Evolutionary conservation across 2,888 invertebrate genomes (phyloP).

Genomic region (Lottia scabra): DNA sequence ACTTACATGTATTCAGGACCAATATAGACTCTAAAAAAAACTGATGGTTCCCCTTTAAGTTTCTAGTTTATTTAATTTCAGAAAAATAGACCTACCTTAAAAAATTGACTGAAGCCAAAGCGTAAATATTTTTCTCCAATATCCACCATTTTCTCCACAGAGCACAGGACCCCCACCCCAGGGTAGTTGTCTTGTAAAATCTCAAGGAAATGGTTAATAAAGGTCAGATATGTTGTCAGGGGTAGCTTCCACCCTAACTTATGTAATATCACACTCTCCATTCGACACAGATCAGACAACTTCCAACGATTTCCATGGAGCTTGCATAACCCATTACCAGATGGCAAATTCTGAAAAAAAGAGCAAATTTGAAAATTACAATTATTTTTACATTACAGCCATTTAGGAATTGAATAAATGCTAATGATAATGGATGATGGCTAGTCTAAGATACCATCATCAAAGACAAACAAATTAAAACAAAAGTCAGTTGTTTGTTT

Average conservation of each 20-base stretch:
- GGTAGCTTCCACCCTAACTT: slow-evolving; percentile 58
- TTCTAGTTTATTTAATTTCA: too few species aligned
- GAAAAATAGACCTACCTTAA: slow-evolving; percentile 30
- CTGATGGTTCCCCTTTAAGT: too few species aligned
- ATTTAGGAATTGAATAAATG: too few species aligned
- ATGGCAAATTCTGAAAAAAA: slow-evolving; percentile 46
- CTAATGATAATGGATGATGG: too few species aligned
- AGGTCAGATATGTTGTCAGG: slow-evolving; percentile 49
- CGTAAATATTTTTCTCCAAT: slow-evolving; percentile 41
- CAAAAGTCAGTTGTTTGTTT: too few species aligned
- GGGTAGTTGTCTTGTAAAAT: slow-evolving; percentile 33
- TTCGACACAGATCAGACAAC: slow-evolving; percentile 57
- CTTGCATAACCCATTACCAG: slow-evolving; percentile 48
- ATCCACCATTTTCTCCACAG: slow-evolving; percentile 26
- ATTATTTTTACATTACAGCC: too few species aligned
- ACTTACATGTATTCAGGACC: too few species aligned
- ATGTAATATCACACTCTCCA: slow-evolving; percentile 61
- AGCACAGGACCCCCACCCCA: neutral
- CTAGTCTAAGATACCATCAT: too few species aligned
- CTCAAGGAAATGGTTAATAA: slow-evolving; percentile 47
- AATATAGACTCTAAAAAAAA: too few species aligned
- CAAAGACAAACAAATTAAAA: too few species aligned
- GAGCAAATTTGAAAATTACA: too few species aligned
- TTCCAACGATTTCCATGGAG: slow-evolving; percentile 59
- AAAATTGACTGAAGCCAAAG: slow-evolving; percentile 36